phyloP scores from a whole-genome alignment of 2,797 vertebrate genomes.

The Pempheris klunzingeri region DNA sequence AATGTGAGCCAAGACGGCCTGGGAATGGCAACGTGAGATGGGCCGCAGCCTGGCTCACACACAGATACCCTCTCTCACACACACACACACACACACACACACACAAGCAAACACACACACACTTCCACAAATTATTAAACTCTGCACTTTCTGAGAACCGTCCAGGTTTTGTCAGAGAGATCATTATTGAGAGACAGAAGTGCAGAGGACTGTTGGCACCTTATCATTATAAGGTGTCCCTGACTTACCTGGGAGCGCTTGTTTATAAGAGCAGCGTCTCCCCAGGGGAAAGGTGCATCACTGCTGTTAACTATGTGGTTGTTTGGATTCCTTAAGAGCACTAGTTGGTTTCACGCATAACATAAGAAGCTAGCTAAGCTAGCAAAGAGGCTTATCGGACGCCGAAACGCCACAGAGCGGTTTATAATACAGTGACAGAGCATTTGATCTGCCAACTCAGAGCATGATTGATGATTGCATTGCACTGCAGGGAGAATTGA shows the following conservation, averaged over 20 bases:
- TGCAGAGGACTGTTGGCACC: too few relatives aligned
- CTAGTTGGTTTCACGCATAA: background rate
- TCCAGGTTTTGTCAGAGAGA: constrained; percentile 13
- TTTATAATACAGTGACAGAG: background rate
- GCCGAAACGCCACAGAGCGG: background rate
- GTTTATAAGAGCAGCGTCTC: constrained; percentile 33
- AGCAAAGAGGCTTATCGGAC: background rate
- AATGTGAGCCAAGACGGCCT: constrained; percentile 14
- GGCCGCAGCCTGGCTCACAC: constrained; percentile 8
- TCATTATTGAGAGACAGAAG: constrained; percentile 19
- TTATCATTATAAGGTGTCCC: too few relatives aligned
- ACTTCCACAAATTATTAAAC: background rate
- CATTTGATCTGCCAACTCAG: background rate
- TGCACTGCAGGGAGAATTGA: background rate
- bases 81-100: constrained; percentile 3
- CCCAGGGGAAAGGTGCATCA: background rate
- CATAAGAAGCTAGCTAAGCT: background rate
- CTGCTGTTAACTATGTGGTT: background rate
- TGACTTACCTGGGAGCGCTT: constrained; percentile 9
- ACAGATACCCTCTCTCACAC: background rate
- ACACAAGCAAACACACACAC: background rate
- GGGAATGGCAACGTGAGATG: constrained; percentile 32
- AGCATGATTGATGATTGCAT: background rate
- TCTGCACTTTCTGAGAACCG: constrained; percentile 10
- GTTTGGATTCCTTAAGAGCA: background rate